Conservation (phyloP, 1,140 invertebrate genomes). For the Zaprionus davidi region DNA sequence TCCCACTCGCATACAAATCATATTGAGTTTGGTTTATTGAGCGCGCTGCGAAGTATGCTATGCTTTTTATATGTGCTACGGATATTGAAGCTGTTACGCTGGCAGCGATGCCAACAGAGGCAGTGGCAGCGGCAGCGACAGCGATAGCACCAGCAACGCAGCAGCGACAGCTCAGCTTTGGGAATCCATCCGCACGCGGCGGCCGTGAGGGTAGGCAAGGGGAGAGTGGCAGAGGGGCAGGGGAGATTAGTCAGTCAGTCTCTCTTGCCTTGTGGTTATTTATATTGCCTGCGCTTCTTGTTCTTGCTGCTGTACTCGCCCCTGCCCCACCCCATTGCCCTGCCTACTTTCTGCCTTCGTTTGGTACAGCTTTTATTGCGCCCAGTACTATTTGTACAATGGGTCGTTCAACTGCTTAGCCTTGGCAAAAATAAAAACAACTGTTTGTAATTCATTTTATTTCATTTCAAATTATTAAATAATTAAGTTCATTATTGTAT, state of each 20-base stretch:
- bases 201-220: too few relatives aligned
- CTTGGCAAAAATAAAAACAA: too few relatives aligned
- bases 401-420: not conserved
- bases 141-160: too few relatives aligned
- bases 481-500: too few relatives aligned
- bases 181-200: not conserved
- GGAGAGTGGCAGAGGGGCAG: too few relatives aligned
- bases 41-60: conserved; percentile 53
- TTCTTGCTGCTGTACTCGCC: not conserved
- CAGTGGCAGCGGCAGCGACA: not conserved
- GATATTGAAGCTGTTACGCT: conserved; percentile 18
- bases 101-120: not conserved
- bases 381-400: not conserved
- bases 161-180: not conserved
- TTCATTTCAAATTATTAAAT: too few relatives aligned
- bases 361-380: not conserved
- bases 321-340: too few relatives aligned
- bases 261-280: conserved; percentile 36
- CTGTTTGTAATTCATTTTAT: too few relatives aligned
- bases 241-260: conserved; percentile 31
- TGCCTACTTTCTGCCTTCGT: not conserved
- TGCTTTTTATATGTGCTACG: conserved; percentile 49
- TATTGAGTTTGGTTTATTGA: conserved; percentile 65
- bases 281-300: conserved; percentile 17
- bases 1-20: conserved; percentile 44